Conservation (phyloP, 2,113 vertebrate genomes). For the Tringa solitaria region DNA sequence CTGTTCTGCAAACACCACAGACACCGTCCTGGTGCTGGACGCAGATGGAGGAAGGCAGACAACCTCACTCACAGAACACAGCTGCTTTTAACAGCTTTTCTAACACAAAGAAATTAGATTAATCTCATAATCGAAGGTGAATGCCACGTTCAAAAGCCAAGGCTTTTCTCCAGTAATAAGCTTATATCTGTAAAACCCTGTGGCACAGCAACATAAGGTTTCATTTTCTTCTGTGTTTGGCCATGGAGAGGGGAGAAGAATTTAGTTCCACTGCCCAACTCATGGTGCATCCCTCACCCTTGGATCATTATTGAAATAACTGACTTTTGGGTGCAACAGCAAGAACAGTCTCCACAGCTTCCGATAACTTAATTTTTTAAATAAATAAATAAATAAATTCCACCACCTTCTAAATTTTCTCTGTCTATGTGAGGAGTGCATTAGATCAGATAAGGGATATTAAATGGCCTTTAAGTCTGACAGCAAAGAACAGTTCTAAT, state of each 20-base stretch:
- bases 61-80: not conserved
- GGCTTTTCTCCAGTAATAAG: not conserved
- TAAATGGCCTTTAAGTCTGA: constrained; percentile 73
- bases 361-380: constrained; percentile 29
- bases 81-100: not conserved
- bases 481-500: constrained; percentile 70
- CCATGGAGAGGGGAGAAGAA: not conserved
- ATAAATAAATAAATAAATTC: not conserved
- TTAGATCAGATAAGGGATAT: constrained; percentile 75
- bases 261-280: not conserved
- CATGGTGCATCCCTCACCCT: not conserved
- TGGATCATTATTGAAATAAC: not conserved
- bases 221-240: not conserved
- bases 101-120: not conserved
- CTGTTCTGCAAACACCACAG: not conserved
- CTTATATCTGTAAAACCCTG: not conserved
- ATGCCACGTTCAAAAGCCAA: not conserved
- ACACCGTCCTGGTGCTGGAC: not conserved
- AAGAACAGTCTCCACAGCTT: constrained; percentile 19
- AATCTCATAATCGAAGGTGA: not conserved
- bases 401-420: not conserved
- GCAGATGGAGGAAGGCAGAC: not conserved
- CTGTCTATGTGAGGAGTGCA: constrained; percentile 45
- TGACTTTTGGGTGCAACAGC: not conserved
- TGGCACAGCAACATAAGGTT: not conserved